A percentile compares a stretch with the other conserved stretches of the same genome.
Conservation (phyloP, 2,888 invertebrate genomes). For the Hypselothyrea guttata region DNA sequence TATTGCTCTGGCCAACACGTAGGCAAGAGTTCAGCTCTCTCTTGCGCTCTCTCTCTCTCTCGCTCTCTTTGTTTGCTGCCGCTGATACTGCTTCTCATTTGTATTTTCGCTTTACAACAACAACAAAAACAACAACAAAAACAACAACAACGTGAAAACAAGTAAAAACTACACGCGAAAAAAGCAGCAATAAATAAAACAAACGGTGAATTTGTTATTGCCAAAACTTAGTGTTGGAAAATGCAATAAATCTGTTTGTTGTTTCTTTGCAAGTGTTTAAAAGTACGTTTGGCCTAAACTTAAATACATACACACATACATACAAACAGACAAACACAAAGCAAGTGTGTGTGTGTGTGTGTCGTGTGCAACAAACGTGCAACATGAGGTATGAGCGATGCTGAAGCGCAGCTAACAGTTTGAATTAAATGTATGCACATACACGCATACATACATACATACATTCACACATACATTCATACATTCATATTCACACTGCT, state of each 20-base stretch:
- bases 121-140: conserved; percentile 18
- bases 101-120: conserved; percentile 22
- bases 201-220: background rate
- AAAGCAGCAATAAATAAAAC: conserved; percentile 16
- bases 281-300: no score
- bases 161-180: conserved; percentile 10
- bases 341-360: background rate
- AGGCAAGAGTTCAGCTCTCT: background rate
- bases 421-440: no score
- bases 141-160: conserved; percentile 18
- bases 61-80: conserved; percentile 18
- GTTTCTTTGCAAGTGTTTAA: no score
- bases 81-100: conserved; percentile 27
- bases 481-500: no score
- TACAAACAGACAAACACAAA: no score
- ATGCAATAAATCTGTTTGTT: background rate
- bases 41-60: conserved; percentile 5
- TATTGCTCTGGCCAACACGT: conserved; percentile 20
- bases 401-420: conserved; percentile 3
- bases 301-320: background rate
- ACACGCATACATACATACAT: no score
- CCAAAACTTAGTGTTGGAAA: no score
- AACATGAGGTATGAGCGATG: conserved; percentile 35
- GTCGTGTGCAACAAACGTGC: conserved; percentile 14
- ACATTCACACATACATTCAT: no score